These are phyloP conservation scores for Rotaria macrura DNA, from an alignment of 2,888 invertebrate species.

Conservation along the genomic window DNA sequence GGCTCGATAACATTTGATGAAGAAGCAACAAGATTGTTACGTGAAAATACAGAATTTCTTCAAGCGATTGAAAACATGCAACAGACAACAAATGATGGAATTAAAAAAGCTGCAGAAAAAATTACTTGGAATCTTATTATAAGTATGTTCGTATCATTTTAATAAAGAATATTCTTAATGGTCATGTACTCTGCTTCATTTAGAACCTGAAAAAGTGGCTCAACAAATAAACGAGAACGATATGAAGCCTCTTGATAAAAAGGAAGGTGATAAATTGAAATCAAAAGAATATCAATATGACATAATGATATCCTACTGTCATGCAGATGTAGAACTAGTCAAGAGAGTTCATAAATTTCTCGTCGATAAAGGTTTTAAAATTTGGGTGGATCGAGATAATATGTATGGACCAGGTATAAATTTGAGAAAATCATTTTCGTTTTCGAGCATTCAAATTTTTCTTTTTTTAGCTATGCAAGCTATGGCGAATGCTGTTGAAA, in stretches of 20 bases:
- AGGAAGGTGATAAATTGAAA: too few relatives aligned
- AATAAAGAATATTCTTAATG: too few relatives aligned
- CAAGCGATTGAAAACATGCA: background rate
- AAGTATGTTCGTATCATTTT: background rate
- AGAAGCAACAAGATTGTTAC: background rate
- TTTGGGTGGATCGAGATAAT: background rate
- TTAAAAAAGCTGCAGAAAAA: background rate
- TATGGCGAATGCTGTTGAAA: conserved; percentile 45
- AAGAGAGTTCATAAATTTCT: background rate
- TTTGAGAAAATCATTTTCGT: too few relatives aligned
- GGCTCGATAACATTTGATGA: background rate
- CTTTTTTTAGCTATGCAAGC: conserved; percentile 37
- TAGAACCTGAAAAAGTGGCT: background rate
- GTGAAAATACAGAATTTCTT: background rate
- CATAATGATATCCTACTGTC: background rate
- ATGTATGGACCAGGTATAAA: background rate
- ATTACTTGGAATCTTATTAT: background rate
- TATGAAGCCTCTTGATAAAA: too few relatives aligned
- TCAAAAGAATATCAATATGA: background rate
- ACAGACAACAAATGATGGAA: background rate
- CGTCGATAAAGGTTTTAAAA: background rate
- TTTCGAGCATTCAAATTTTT: too few relatives aligned
- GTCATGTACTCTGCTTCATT: background rate
- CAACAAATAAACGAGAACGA: background rate
- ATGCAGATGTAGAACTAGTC: background rate